Evolutionary conservation across 1,140 invertebrate genomes (phyloP).

Genomic region (Tribolium castaneum): DNA sequence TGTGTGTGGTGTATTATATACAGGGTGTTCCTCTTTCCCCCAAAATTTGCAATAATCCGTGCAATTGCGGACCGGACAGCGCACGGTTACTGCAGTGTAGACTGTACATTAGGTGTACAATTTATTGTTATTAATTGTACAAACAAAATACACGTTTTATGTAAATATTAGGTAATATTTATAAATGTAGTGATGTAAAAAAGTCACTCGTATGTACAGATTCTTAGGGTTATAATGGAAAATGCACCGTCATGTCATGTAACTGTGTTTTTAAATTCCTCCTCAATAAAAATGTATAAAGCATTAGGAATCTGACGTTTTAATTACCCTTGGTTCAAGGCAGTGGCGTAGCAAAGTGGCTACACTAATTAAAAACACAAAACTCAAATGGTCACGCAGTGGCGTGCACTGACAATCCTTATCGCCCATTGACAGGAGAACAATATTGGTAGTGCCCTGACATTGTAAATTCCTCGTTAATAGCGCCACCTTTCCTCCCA

Average conservation of each 20-base stretch:
- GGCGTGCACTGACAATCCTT: background rate
- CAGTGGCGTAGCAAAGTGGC: background rate
- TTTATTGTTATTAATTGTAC: slow-evolving; percentile 27
- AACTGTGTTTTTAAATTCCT: slow-evolving; percentile 55
- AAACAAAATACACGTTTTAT: slow-evolving; percentile 40
- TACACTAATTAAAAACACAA: background rate
- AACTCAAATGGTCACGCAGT: background rate
- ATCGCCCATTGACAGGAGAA: slow-evolving; percentile 7
- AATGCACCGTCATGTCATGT: slow-evolving; percentile 52
- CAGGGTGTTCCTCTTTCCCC: background rate
- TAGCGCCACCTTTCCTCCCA: slow-evolving; percentile 44
- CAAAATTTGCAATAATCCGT: slow-evolving; percentile 17
- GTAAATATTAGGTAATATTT: slow-evolving; percentile 48
- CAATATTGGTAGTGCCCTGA: slow-evolving; percentile 5
- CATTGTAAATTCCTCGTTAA: slow-evolving; percentile 38
- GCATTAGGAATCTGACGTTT: slow-evolving; percentile 31
- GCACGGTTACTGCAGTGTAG: slow-evolving; percentile 3
- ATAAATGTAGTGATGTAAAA: slow-evolving; percentile 40
- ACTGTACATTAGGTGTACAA: slow-evolving; percentile 31
- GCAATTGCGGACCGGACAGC: background rate
- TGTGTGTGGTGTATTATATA: background rate
- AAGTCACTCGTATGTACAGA: slow-evolving; percentile 10
- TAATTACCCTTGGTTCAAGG: background rate
- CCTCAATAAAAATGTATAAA: slow-evolving; percentile 53
- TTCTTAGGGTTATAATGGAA: slow-evolving; percentile 10